Conservation (phyloP, 2,113 vertebrate genomes). For the Aegithalos caudatus region DNA sequence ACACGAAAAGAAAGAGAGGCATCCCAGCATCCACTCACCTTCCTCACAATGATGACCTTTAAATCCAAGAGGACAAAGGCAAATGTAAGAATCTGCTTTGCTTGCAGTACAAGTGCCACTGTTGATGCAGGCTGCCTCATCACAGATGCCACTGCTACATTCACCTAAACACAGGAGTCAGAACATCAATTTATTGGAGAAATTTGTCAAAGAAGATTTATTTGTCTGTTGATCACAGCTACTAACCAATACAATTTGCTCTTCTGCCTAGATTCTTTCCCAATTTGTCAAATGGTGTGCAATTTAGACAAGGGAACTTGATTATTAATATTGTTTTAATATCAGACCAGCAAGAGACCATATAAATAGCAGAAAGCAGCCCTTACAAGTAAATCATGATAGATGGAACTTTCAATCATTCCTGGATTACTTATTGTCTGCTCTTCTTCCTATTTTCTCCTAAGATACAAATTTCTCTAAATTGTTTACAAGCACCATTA, state of each 20-base stretch:
- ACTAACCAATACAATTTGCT: neutral
- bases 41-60: conserved; percentile 88
- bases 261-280: neutral
- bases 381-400: neutral
- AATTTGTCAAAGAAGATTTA: neutral
- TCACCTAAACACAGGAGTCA: conserved; percentile 75
- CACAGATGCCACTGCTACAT: conserved; percentile 89
- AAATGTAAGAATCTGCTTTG: conserved; percentile 87
- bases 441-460: neutral
- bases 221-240: neutral
- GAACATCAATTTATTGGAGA: neutral
- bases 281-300: neutral
- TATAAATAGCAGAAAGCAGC: neutral
- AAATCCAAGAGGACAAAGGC: conserved; percentile 92
- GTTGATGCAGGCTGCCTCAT: conserved; percentile 82
- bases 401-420: neutral
- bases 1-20: neutral
- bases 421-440: neutral
- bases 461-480: neutral
- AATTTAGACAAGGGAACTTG: neutral
- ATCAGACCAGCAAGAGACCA: neutral
- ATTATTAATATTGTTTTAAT: neutral
- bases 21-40: conserved; percentile 75
- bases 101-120: conserved; percentile 84
- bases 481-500: neutral